Percentiles rank a stretch among this genome's conserved stretches.
phyloP scores from a whole-genome alignment of 2,888 invertebrate species.

The Cyclophora punctaria region DNA sequence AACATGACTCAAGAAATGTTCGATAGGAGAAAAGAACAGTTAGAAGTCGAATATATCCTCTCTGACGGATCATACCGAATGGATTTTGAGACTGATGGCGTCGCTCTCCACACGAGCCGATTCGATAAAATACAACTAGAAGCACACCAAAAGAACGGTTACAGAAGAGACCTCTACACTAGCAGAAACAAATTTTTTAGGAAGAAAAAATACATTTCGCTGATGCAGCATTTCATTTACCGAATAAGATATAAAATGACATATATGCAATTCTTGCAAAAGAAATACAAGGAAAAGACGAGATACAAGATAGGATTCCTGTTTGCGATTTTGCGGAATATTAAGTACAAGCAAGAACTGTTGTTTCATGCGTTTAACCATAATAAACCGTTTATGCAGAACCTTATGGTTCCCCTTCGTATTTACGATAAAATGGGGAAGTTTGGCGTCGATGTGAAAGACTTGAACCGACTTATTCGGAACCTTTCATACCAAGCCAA shows the following conservation, averaged over 20 bases:
- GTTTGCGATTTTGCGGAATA: constrained; percentile 9
- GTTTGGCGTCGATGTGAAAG: too few relatives aligned
- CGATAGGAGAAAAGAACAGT: too few relatives aligned
- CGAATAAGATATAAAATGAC: constrained; percentile 31
- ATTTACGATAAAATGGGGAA: too few relatives aligned
- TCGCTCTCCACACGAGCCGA: too few relatives aligned
- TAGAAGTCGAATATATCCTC: constrained; percentile 9
- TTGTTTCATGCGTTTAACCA: too few relatives aligned
- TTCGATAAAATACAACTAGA: background rate
- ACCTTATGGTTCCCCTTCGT: too few relatives aligned
- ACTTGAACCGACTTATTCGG: too few relatives aligned
- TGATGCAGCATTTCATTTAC: constrained; percentile 40
- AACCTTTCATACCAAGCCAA: background rate
- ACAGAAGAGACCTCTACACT: constrained; percentile 2
- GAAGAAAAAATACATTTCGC: constrained; percentile 10
- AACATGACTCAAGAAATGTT: too few relatives aligned
- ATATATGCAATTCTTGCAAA: constrained; percentile 25
- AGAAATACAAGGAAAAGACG: constrained; percentile 21
- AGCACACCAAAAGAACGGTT: background rate
- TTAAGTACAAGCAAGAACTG: too few relatives aligned
- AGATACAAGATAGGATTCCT: constrained; percentile 35
- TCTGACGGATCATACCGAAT: background rate
- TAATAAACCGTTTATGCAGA: too few relatives aligned
- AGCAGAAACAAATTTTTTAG: background rate
- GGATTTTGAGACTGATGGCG: too few relatives aligned